Conservation (phyloP, 2,797 vertebrate genomes). For the Rhinoraja longicauda region DNA sequence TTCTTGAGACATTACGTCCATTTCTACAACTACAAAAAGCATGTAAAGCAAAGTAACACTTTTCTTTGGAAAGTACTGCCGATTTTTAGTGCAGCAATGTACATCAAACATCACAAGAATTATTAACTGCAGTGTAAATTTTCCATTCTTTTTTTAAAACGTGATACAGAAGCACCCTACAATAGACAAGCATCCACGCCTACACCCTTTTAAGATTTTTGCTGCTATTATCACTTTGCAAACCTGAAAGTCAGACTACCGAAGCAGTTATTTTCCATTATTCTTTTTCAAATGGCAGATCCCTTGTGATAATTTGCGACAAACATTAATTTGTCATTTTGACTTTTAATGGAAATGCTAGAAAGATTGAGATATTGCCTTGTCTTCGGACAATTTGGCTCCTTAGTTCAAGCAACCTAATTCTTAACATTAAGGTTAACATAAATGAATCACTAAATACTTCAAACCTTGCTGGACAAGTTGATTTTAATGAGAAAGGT, state of each 20-base stretch:
- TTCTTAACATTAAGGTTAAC: background rate
- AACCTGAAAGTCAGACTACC: background rate
- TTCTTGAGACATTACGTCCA: background rate
- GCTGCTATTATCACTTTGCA: constrained; percentile 1
- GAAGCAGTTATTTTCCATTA: constrained; percentile 35
- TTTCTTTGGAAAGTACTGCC: background rate
- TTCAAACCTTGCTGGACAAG: background rate
- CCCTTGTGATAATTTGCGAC: background rate
- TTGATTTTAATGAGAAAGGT: background rate
- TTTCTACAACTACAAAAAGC: background rate
- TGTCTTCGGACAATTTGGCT: background rate
- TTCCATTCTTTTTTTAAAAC: background rate
- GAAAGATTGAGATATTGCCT: background rate
- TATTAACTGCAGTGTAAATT: background rate
- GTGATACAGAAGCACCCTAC: background rate
- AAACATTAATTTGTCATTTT: background rate
- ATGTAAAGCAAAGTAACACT: background rate
- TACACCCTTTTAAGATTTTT: background rate
- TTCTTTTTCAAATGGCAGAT: constrained; percentile 1
- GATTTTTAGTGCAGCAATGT: background rate
- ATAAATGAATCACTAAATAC: background rate
- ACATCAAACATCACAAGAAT: background rate
- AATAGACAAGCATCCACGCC: background rate
- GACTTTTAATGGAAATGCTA: background rate
- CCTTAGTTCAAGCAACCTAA: background rate